phyloP scores from a whole-genome alignment of 2,888 invertebrate species.

The Phyto melanocephala region DNA sequence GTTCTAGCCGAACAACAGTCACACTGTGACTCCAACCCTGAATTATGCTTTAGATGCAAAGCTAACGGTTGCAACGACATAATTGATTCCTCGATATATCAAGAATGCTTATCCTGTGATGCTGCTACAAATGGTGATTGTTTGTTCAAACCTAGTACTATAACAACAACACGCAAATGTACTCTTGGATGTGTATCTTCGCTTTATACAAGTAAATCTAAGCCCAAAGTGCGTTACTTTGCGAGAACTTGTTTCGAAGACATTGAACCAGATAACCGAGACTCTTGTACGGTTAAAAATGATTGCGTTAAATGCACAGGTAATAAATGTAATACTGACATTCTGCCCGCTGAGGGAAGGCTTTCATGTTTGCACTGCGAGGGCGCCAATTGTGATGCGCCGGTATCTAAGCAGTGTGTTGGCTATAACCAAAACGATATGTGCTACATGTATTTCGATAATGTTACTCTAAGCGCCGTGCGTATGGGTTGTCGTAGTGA shows the following conservation, averaged over 20 bases:
- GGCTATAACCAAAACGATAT: conserved; percentile 65
- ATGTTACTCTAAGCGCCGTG: conserved; percentile 53
- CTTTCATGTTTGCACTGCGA: conserved; percentile 66
- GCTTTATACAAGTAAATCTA: conserved; percentile 63
- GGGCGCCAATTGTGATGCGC: conserved; percentile 62
- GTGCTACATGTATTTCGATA: conserved; percentile 69
- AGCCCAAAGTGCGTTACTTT: conserved; percentile 57
- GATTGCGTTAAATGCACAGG: conserved; percentile 64
- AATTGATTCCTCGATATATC: conserved; percentile 22
- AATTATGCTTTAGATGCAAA: conserved; percentile 68
- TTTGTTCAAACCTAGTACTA: conserved; percentile 38
- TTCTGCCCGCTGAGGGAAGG: conserved; percentile 60
- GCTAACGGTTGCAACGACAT: conserved; percentile 68
- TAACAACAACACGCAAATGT: conserved; percentile 63
- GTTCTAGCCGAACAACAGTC: conserved; percentile 42
- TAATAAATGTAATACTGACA: conserved; percentile 62
- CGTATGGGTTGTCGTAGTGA: conserved; percentile 68
- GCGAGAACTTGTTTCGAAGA: conserved; percentile 69
- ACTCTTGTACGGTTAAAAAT: conserved; percentile 53
- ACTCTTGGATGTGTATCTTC: conserved; percentile 67
- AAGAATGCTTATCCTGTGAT: conserved; percentile 68
- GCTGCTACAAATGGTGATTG: conserved; percentile 63
- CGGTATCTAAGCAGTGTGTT: conserved; percentile 51
- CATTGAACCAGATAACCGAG: conserved; percentile 65
- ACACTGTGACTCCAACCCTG: conserved; percentile 62